Percentiles rank a stretch among this genome's conserved stretches.
Conservation (phyloP, 1,140 invertebrate species). For the Ceratitis capitata region DNA sequence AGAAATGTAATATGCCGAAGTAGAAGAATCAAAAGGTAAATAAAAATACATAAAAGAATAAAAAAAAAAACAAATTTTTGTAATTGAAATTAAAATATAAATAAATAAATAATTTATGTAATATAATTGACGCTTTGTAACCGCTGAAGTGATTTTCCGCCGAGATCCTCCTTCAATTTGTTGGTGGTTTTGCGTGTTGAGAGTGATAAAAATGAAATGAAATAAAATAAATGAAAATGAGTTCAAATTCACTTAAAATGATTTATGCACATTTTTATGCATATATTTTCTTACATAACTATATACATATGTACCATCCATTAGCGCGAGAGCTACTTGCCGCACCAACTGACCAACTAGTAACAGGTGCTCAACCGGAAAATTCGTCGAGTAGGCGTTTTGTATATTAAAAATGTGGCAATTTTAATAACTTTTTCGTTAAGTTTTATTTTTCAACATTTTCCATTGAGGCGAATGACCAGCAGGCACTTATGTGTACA, state of each 20-base stretch:
- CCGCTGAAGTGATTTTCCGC: too few species aligned
- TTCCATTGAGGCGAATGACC: background rate
- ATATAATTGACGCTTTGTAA: too few species aligned
- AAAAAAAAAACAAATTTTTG: background rate
- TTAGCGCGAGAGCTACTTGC: background rate
- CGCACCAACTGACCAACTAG: background rate
- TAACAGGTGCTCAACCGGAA: background rate
- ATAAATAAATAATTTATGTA: too few species aligned
- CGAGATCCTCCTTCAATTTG: too few species aligned
- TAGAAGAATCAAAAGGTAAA: background rate
- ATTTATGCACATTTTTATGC: too few species aligned
- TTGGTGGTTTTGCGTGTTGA: too few species aligned
- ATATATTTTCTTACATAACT: too few species aligned
- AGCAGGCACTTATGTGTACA: background rate
- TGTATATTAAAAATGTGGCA: background rate
- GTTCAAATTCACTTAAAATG: too few species aligned
- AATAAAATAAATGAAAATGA: too few species aligned
- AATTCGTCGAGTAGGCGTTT: background rate
- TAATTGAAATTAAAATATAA: background rate
- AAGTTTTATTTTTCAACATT: background rate
- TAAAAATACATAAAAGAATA: too few species aligned
- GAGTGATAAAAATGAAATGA: too few species aligned
- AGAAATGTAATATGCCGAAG: too few species aligned
- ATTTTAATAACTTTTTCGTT: background rate
- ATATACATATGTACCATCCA: background rate